Conservation (phyloP, 2,888 invertebrate genomes). For the Lamellibrachia columna region DNA sequence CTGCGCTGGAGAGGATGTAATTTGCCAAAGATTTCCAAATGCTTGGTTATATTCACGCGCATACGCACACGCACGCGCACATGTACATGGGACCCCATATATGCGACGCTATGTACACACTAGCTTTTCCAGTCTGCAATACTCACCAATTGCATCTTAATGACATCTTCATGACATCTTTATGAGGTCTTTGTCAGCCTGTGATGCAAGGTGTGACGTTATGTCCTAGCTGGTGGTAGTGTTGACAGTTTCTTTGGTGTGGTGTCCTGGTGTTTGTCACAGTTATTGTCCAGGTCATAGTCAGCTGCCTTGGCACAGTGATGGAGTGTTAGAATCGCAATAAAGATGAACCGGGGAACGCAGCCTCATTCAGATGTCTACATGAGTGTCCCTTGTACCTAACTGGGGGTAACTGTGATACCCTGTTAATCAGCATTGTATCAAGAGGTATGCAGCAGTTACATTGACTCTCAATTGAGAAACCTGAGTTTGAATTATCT, state of each 20-base stretch:
- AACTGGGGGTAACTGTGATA: too few species aligned
- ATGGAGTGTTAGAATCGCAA: too few species aligned
- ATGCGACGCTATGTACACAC: not conserved
- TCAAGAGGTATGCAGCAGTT: too few species aligned
- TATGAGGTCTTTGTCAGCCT: not conserved
- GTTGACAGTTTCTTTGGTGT: not conserved
- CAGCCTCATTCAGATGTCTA: too few species aligned
- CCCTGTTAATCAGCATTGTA: too few species aligned
- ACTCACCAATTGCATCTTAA: not conserved
- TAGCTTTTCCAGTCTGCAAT: not conserved
- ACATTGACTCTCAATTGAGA: too few species aligned
- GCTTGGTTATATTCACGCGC: not conserved
- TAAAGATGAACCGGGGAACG: too few species aligned
- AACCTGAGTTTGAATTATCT: too few species aligned
- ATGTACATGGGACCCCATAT: not conserved
- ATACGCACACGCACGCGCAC: not conserved
- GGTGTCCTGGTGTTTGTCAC: too few species aligned
- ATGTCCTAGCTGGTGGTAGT: not conserved
- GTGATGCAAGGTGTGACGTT: not conserved
- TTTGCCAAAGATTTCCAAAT: conserved; percentile 1
- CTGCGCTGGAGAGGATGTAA: not conserved
- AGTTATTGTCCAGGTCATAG: too few species aligned
- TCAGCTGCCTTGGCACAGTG: too few species aligned
- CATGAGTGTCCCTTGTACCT: too few species aligned
- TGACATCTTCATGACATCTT: not conserved